Evolutionary conservation across 2,113 vertebrate species (phyloP).

Genomic region (Sus scrofa): DNA sequence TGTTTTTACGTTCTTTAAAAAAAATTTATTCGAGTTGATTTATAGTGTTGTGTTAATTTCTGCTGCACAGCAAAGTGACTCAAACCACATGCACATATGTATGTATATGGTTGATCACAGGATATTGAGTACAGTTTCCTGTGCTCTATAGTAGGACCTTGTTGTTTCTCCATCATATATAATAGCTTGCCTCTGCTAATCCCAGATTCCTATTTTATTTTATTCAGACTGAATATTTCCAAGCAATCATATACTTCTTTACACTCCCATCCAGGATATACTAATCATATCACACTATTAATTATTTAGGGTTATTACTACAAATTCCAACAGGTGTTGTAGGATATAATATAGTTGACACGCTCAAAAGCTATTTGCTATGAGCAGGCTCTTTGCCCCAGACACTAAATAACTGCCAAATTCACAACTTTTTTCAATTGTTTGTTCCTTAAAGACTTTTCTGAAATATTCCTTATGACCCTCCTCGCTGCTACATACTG

Average conservation of each 20-base stretch:
- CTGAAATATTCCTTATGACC: not conserved
- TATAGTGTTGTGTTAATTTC: no score
- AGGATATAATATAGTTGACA: not conserved
- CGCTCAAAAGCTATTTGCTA: not conserved
- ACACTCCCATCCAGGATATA: not conserved
- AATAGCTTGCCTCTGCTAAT: no score
- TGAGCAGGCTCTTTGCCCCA: not conserved
- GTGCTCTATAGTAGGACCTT: no score
- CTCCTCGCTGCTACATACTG: not conserved
- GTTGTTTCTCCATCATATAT: no score
- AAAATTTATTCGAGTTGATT: no score
- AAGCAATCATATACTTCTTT: not conserved
- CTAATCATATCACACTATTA: not conserved
- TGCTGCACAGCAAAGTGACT: no score
- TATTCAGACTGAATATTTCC: conserved; percentile 1
- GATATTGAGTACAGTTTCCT: no score
- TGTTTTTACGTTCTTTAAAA: no score
- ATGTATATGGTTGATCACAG: no score
- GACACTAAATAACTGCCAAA: not conserved
- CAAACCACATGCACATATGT: no score
- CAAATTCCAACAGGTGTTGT: not conserved
- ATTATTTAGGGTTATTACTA: not conserved
- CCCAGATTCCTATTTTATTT: not conserved
- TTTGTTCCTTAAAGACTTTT: not conserved
- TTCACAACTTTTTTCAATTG: not conserved